Base-by-base conservation (phyloP, 2,797 vertebrate genomes). In the Neostethus bicornis region DNA sequence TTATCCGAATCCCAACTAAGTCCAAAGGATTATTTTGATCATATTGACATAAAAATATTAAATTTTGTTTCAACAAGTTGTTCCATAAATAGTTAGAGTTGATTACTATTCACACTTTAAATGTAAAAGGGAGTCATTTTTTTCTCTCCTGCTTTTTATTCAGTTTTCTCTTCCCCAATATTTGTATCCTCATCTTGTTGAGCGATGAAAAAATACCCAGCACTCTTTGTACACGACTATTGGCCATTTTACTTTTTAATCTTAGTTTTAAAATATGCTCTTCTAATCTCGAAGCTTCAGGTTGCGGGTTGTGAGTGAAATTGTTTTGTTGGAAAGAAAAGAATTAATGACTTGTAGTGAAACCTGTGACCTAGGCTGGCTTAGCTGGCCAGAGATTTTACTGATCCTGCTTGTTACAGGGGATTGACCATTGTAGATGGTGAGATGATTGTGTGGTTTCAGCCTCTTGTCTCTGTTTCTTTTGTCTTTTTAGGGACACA, bases 331-430 rank as follows among this genome's bases (percentile, higher is more conserved):
- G 87, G 92, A 88, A 83, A 86, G 86, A 90, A 90, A 80, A 85
- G 91, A 91, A 92, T 92, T 93, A 91, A 91, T 85, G 73, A 81
- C 89, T 90, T 83, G 79, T 70, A 70, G 80, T 89, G 81, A 91
- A 90, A 88, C 83, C 89, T 88, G 79, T 66, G 72, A 87, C 78
- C 80, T 43, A 20, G 65, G 81, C 74, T 56, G 74, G 85, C 89
- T 90, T 92, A 92, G 86, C 85, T 64, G 83, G 72, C 61, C 17
- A 49, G 76, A 75, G 75, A 91, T 90, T 88, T 85, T 79, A 81
- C 91, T 91, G 86, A 91, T 91, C 90, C 85, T 82, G 72, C 89
- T 91, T 90, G 85, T 91, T 90, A 88, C 83, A 84, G 85, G 81
- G 87, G 88, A 87, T 77, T 77, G 85, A 72, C 86, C 85, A 89